Evolutionary conservation across 2,888 invertebrate species (phyloP).

Genomic region (Celastrina argiolus): DNA sequence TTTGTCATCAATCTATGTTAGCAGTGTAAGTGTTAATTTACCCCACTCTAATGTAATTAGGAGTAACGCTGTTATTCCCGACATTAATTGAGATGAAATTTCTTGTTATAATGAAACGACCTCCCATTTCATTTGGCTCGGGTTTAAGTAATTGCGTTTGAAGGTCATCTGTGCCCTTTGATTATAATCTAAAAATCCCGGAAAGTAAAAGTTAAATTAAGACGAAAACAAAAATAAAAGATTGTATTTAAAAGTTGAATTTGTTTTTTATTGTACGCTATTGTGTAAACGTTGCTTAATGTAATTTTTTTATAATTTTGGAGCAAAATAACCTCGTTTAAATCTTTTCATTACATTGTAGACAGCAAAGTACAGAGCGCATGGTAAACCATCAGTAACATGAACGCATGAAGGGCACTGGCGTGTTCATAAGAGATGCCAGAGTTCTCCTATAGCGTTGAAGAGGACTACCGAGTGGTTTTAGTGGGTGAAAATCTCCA

Average conservation of each 20-base stretch:
- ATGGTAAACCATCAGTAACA: no score
- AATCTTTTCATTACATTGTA: no score
- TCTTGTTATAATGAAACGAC: slow-evolving; percentile 68
- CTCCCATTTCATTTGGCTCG: slow-evolving; percentile 33
- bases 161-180: slow-evolving; percentile 57
- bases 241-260: not conserved
- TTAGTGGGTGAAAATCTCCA: no score
- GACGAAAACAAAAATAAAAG: slow-evolving; percentile 2
- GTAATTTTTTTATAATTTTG: not conserved
- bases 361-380: no score
- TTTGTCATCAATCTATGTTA: slow-evolving; percentile 78
- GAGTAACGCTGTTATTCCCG: slow-evolving; percentile 77
- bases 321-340: not conserved
- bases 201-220: slow-evolving; percentile 44
- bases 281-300: not conserved
- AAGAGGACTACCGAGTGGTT: no score
- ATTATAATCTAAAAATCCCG: slow-evolving; percentile 49
- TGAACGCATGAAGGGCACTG: no score
- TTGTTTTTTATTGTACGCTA: not conserved
- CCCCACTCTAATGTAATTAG: slow-evolving; percentile 76
- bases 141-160: slow-evolving; percentile 58
- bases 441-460: no score
- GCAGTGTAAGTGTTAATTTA: slow-evolving; percentile 77
- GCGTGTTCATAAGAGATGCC: no score
- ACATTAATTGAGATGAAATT: slow-evolving; percentile 78